These are phyloP conservation scores for Chlorocebus sabaeus DNA, from an alignment of 2,113 vertebrate genomes.

Conservation along the genomic window DNA sequence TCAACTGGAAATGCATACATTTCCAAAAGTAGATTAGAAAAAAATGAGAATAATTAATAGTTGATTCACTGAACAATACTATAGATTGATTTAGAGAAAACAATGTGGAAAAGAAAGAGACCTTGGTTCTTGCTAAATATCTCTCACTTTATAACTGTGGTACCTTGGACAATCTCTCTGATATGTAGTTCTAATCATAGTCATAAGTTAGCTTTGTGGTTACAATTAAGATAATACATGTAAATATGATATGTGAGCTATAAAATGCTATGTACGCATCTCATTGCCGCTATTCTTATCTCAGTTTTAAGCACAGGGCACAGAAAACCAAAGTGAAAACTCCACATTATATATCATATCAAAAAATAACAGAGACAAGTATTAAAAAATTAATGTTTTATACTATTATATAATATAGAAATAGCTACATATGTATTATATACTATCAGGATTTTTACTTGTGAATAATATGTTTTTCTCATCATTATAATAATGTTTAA, in stretches of 20 bases:
- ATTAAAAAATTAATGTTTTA: neutral
- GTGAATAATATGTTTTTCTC: neutral
- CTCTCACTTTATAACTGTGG: neutral
- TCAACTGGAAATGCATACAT: neutral
- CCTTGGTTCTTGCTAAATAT: neutral
- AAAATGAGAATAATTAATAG: neutral
- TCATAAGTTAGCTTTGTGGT: neutral
- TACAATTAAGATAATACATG: neutral
- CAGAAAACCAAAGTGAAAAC: neutral
- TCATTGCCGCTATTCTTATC: neutral
- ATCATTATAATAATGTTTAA: neutral
- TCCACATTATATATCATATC: neutral
- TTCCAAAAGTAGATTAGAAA: neutral
- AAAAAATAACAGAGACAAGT: neutral
- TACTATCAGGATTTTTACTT: neutral
- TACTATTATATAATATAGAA: neutral
- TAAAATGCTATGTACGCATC: neutral
- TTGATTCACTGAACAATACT: neutral
- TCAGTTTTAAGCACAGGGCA: neutral
- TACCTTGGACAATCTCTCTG: neutral
- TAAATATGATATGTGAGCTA: no score
- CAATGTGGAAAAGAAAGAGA: neutral
- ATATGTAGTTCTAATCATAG: neutral
- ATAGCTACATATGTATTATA: neutral
- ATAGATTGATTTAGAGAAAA: neutral